A percentile compares a stretch with the other conserved stretches of the same genome.
phyloP scores from a whole-genome alignment of 1,140 invertebrate genomes.

The Papilio polytes region DNA sequence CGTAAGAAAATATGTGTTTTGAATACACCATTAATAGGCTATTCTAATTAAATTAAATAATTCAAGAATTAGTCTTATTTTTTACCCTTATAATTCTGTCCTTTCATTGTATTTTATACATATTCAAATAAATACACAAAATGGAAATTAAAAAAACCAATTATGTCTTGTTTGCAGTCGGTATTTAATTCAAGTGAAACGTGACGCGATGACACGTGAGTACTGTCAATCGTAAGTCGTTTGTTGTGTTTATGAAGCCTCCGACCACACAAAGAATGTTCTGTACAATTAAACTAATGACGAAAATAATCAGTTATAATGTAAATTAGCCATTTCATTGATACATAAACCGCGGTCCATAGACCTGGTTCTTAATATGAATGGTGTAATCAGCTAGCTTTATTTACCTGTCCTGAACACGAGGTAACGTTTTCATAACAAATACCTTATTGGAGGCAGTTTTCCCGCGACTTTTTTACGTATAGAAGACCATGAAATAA shows the following conservation, averaged over 20 bases:
- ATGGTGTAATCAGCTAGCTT: neutral
- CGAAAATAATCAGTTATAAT: neutral
- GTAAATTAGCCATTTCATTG: neutral
- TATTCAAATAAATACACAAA: too few relatives aligned
- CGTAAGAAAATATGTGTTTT: too few relatives aligned
- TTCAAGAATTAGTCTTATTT: too few relatives aligned
- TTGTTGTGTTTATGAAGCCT: constrained; percentile 14
- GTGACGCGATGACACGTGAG: constrained; percentile 3
- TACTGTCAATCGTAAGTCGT: neutral
- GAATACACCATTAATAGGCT: too few relatives aligned
- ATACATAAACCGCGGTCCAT: neutral
- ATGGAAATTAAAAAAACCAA: too few relatives aligned
- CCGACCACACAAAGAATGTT: neutral
- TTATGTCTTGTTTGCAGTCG: neutral
- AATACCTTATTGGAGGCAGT: neutral
- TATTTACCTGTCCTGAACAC: neutral
- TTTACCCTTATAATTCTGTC: too few relatives aligned
- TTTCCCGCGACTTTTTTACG: neutral
- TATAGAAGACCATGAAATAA: too few relatives aligned
- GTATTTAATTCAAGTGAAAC: neutral
- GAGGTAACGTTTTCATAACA: neutral
- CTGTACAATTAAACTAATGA: neutral
- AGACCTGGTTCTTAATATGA: neutral
- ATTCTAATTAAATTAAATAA: too few relatives aligned
- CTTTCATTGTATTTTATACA: too few relatives aligned